These are phyloP conservation scores for Caradrina kadenii DNA, from an alignment of 2,888 invertebrate genomes.

Conservation along the genomic window DNA sequence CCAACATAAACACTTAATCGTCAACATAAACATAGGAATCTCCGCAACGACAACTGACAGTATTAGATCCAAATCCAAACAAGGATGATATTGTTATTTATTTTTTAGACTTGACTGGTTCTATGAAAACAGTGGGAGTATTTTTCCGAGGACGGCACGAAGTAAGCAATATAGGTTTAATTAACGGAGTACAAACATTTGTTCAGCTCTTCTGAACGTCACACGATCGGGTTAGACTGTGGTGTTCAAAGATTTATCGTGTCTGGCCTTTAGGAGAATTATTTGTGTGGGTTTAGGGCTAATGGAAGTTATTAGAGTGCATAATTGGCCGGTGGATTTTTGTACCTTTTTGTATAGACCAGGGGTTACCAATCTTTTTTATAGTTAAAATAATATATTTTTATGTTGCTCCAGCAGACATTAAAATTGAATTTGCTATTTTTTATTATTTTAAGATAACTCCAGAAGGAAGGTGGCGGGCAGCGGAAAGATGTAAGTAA, in stretches of 20 bases:
- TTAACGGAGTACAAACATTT: conserved; percentile 79
- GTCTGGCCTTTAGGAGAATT: conserved; percentile 6
- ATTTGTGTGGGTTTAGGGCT: background rate
- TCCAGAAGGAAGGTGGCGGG: too few relatives aligned
- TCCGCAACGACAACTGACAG: conserved; percentile 7
- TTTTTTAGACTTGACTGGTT: conserved; percentile 59
- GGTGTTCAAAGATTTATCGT: conserved; percentile 52
- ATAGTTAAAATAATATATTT: too few relatives aligned
- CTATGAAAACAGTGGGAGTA: conserved; percentile 57
- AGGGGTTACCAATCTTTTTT: too few relatives aligned
- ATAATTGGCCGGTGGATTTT: background rate
- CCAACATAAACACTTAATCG: conserved; percentile 8
- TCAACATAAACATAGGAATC: conserved; percentile 2
- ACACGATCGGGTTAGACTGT: conserved; percentile 62
- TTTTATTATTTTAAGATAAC: too few relatives aligned
- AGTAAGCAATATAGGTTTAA: conserved; percentile 80
- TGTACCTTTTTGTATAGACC: too few relatives aligned
- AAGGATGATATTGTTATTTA: conserved; percentile 56
- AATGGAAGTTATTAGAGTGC: background rate
- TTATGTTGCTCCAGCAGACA: too few relatives aligned
- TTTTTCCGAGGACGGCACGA: conserved; percentile 60
- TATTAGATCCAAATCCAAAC: conserved; percentile 48
- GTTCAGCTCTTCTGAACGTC: conserved; percentile 68
- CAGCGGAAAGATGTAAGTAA: too few relatives aligned
- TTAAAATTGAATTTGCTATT: too few relatives aligned